Base-by-base conservation (phyloP, 2,113 vertebrate genomes). In the Ochotona curzoniae region DNA sequence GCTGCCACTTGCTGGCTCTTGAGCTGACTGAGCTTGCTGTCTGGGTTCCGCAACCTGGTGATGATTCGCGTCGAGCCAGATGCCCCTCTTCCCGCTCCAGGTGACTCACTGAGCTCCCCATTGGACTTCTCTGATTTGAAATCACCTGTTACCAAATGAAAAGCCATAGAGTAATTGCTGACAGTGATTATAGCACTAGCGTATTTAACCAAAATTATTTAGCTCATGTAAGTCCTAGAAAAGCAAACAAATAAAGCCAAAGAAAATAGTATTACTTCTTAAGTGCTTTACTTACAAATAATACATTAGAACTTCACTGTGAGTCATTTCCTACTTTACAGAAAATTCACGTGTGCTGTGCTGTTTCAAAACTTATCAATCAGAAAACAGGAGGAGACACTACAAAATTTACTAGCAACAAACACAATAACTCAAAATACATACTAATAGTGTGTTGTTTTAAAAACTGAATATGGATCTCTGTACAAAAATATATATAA, bases 1-100 rank as follows among this genome's bases (percentile, higher is more conserved):
- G 99, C 99, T 94, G 99, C 98, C 94, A 99, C 99, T 98, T 99
- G 99, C 76, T 99, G 99, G 94, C 95, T 99, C 98, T 99, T 99
- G 86, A 99, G 95, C 96, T 99, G 99, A 97, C 99, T 99, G 82
- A 99, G 98, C 93, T 99, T 99, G 98, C 99, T 99, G 0, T 99
- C 99, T 10, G 99, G 99, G 95, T 99, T 99, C 95, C 99, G 98
- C 96, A 99, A 96, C 23, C 99, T 98, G 54, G 99, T 99, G 97
- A 99, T 99, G 98, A 99, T 99, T 60, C 99, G 98, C 0, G 98
- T 99, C 0, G 98, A 98, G 73, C 98, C 97, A 23, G 98, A 91
- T 0, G 97, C 69, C 49, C 98, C 97, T 96, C 75, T 98, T 73
- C 98, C 98, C 17, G 93, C 82, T 44, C 98, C 98, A 67, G 98